phyloP scores from a whole-genome alignment of 2,113 vertebrate genomes.

The Ahaetulla prasina region DNA sequence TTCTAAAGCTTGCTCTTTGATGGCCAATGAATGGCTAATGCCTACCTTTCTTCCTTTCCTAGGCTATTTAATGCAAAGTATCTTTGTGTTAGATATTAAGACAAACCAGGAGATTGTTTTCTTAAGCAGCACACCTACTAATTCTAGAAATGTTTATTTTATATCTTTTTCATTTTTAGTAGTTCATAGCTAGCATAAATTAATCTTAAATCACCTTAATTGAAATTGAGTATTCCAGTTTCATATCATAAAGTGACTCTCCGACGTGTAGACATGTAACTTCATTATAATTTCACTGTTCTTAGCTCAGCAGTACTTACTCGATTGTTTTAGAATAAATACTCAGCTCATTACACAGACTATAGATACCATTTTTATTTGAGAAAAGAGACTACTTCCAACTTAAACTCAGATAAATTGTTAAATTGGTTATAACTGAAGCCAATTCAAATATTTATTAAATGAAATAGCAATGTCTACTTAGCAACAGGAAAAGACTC shows the following conservation, averaged over 20 bases:
- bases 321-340: slow-evolving; percentile 30
- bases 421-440: not conserved
- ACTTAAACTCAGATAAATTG: slow-evolving; percentile 17
- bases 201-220: slow-evolving; percentile 34
- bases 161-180: slow-evolving; percentile 39
- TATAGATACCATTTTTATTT: slow-evolving; percentile 1
- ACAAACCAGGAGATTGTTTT: slow-evolving; percentile 3
- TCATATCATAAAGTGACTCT: slow-evolving; percentile 23
- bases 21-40: not conserved
- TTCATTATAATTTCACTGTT: slow-evolving; percentile 58
- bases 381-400: slow-evolving; percentile 38
- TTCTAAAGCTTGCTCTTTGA: slow-evolving; percentile 26
- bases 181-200: slow-evolving; percentile 58
- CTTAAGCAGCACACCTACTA: slow-evolving; percentile 32
- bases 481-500: not conserved
- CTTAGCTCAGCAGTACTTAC: slow-evolving; percentile 50
- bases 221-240: slow-evolving; percentile 40
- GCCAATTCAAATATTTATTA: not conserved
- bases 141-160: slow-evolving; percentile 48
- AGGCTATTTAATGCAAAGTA: slow-evolving; percentile 10
- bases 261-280: slow-evolving; percentile 39
- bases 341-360: not conserved
- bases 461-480: not conserved
- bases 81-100: not conserved
- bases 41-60: slow-evolving; percentile 33